Percentiles rank a stretch among this genome's conserved stretches.
Conservation (phyloP, 2,888 invertebrate species). For the Phaonia tiefii region DNA sequence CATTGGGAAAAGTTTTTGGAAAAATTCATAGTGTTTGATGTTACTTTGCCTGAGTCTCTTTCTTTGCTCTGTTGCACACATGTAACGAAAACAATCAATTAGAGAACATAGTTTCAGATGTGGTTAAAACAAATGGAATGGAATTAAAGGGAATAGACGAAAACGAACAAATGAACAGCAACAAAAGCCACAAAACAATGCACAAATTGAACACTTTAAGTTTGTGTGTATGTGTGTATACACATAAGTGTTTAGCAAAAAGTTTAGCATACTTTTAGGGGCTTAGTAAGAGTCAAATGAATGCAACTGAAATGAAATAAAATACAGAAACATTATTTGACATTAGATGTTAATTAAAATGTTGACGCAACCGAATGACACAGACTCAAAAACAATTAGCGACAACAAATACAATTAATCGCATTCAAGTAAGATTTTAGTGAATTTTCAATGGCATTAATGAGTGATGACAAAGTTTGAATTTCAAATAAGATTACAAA, state of each 20-base stretch:
- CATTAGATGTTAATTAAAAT: conserved; percentile 45
- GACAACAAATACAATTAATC: too few relatives aligned
- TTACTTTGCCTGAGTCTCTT: too few relatives aligned
- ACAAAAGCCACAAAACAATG: conserved; percentile 39
- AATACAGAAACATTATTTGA: conserved; percentile 23
- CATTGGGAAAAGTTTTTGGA: conserved; percentile 8
- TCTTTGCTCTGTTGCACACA: background rate
- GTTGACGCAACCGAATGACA: conserved; percentile 17
- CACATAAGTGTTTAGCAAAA: conserved; percentile 24
- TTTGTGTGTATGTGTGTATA: background rate
- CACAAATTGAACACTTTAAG: conserved; percentile 2
- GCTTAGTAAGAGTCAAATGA: background rate
- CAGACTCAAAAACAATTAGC: conserved; percentile 9
- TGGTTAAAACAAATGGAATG: conserved; percentile 29
- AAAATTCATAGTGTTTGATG: conserved; percentile 26
- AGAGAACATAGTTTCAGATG: conserved; percentile 41
- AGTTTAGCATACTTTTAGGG: conserved; percentile 34
- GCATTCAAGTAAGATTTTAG: too few relatives aligned
- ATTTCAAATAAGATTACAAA: too few relatives aligned
- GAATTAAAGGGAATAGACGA: too few relatives aligned
- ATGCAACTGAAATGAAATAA: background rate
- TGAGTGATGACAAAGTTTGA: too few relatives aligned
- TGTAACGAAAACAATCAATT: conserved; percentile 51
- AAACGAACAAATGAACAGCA: background rate
- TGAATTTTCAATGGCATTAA: too few relatives aligned